phyloP scores from a whole-genome alignment of 2,888 invertebrate genomes.

The Bursaphelenchus okinawaensis region DNA sequence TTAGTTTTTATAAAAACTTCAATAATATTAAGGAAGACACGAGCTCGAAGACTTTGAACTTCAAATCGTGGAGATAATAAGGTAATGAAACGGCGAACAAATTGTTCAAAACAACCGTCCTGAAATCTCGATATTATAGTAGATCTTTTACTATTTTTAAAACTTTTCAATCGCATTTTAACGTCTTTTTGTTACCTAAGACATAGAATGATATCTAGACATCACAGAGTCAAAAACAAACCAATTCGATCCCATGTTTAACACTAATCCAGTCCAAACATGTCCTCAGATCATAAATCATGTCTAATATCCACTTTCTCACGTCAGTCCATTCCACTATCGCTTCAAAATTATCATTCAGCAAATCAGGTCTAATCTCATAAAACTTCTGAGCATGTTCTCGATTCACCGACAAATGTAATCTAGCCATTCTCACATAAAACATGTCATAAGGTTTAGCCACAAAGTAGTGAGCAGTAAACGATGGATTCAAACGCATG shows the following conservation, averaged over 20 bases:
- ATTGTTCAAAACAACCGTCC: neutral
- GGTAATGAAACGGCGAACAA: neutral
- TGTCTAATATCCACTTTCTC: neutral
- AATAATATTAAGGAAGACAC: neutral
- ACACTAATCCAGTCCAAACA: neutral
- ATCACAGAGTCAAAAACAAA: neutral
- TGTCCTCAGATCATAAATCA: neutral
- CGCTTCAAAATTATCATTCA: neutral
- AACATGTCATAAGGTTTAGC: neutral
- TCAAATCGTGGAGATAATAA: neutral
- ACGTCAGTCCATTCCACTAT: neutral
- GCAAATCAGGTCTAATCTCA: neutral
- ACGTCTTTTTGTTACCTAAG: no score
- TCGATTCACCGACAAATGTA: neutral
- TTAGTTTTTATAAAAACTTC: neutral
- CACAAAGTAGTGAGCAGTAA: neutral
- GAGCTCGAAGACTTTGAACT: neutral
- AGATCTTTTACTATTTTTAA: no score
- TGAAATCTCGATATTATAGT: neutral
- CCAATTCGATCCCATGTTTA: neutral
- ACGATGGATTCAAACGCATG: neutral
- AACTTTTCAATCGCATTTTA: no score
- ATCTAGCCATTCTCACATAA: neutral
- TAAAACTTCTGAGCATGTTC: neutral
- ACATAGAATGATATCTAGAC: neutral